Evolutionary conservation across 2,113 vertebrate genomes (phyloP).

Genomic region (Vulpes ferrilata): DNA sequence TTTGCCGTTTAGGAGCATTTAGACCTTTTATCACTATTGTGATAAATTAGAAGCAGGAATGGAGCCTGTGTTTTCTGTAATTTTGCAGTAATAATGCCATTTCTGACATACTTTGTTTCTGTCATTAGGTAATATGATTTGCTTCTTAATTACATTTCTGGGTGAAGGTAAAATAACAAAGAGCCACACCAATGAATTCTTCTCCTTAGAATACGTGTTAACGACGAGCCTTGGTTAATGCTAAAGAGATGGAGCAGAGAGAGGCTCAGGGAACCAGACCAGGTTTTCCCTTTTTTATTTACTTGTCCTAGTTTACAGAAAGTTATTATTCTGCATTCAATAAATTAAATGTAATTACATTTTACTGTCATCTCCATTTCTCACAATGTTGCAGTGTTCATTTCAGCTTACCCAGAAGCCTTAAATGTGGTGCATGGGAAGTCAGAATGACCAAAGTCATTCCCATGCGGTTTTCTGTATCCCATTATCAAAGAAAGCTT

Average conservation of each 20-base stretch:
- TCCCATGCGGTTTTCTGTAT: not conserved
- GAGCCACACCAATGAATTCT: constrained; percentile 62
- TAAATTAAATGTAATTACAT: constrained; percentile 69
- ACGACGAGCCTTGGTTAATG: not conserved
- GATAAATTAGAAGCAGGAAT: constrained; percentile 68
- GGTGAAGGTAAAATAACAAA: constrained; percentile 68
- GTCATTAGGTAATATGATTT: constrained; percentile 77
- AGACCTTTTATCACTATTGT: constrained; percentile 70
- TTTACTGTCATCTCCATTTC: constrained; percentile 45
- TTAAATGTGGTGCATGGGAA: not conserved
- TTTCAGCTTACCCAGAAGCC: constrained; percentile 57
- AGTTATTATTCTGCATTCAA: constrained; percentile 39
- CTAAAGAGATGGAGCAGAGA: constrained; percentile 13
- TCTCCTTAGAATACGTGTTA: constrained; percentile 26
- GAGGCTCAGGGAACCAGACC: not conserved
- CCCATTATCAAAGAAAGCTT: constrained; percentile 43
- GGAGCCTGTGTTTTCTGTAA: constrained; percentile 65
- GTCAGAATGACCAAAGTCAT: not conserved
- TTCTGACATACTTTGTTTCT: constrained; percentile 77
- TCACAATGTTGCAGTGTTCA: constrained; percentile 52
- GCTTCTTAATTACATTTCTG: constrained; percentile 78
- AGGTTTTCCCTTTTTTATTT: constrained; percentile 39
- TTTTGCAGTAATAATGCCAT: constrained; percentile 67
- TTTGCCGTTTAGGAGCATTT: constrained; percentile 45
- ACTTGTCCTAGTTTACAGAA: constrained; percentile 56